A percentile compares a stretch with the other conserved stretches of the same genome.
These are phyloP conservation scores for Tamias sibiricus DNA, from an alignment of 2,113 vertebrate genomes.

Conservation along the genomic window DNA sequence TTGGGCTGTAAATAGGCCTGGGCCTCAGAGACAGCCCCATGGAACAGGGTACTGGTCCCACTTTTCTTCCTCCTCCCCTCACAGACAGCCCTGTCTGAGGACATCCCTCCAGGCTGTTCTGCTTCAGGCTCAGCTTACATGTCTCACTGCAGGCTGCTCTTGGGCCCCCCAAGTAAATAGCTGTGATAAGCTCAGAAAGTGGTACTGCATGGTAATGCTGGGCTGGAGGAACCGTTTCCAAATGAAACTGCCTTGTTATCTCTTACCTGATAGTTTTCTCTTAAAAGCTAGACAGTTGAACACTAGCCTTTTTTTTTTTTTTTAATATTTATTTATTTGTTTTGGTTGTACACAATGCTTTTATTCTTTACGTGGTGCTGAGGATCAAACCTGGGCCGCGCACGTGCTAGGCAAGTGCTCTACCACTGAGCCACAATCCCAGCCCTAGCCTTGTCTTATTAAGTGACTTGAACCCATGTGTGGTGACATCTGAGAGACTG, in stretches of 20 bases:
- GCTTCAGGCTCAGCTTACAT: no score
- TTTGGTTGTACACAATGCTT: no score
- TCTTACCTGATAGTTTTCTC: neutral
- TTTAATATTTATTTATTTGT: no score
- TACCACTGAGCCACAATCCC: no score
- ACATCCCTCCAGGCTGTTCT: neutral
- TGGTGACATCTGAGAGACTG: fast-evolving
- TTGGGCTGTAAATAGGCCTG: no score
- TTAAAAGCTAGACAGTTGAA: neutral
- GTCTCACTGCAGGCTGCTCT: neutral
- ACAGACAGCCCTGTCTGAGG: neutral
- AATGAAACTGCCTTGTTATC: neutral
- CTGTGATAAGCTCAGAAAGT: neutral
- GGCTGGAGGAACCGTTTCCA: neutral
- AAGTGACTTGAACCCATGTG: neutral
- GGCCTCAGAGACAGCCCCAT: neutral
- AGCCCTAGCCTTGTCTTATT: neutral
- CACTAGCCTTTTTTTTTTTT: neutral
- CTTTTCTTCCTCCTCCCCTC: neutral
- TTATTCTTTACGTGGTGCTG: no score
- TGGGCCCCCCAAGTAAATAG: neutral
- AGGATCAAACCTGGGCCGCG: no score
- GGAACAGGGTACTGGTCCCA: no score
- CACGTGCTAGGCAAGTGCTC: no score
- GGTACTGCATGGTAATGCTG: neutral